Evolutionary conservation across 2,797 vertebrate genomes (phyloP).

Genomic region (Lepus townsendii): DNA sequence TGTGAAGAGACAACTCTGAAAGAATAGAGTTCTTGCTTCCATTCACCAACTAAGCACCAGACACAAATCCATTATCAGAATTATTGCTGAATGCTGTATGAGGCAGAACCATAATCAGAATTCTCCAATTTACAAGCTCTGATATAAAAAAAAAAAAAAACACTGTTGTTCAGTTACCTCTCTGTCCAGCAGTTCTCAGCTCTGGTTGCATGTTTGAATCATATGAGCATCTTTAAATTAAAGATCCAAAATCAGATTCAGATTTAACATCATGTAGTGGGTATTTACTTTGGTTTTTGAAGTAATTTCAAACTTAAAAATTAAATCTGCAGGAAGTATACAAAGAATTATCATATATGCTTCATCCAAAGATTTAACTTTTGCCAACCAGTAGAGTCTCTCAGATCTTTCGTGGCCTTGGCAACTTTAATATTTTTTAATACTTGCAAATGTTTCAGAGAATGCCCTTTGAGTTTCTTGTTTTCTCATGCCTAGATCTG

Average conservation of each 20-base stretch:
- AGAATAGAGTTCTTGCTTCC: not conserved
- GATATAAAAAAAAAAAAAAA: not conserved
- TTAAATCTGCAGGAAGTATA: not conserved
- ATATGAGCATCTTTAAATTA: not conserved
- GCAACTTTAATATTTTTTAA: not conserved
- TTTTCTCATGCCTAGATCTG: not conserved
- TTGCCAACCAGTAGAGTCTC: not conserved
- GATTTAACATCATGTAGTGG: not conserved
- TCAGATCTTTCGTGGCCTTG: not conserved
- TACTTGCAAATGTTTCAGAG: not conserved
- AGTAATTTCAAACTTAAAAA: conserved; percentile 29
- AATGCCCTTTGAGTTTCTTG: not conserved
- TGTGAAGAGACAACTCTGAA: not conserved
- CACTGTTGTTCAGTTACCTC: not conserved
- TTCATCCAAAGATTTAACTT: not conserved
- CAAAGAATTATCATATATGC: not conserved
- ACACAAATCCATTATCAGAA: not conserved
- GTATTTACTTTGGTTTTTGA: not conserved
- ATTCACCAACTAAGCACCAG: not conserved
- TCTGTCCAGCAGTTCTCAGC: not conserved
- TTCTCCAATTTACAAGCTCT: not conserved
- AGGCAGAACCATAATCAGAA: not conserved
- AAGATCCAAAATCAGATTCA: not conserved
- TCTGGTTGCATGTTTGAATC: not conserved
- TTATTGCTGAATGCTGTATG: not conserved